Evolutionary conservation across 2,113 vertebrate species (phyloP).

Genomic region (Casuarius casuarius): DNA sequence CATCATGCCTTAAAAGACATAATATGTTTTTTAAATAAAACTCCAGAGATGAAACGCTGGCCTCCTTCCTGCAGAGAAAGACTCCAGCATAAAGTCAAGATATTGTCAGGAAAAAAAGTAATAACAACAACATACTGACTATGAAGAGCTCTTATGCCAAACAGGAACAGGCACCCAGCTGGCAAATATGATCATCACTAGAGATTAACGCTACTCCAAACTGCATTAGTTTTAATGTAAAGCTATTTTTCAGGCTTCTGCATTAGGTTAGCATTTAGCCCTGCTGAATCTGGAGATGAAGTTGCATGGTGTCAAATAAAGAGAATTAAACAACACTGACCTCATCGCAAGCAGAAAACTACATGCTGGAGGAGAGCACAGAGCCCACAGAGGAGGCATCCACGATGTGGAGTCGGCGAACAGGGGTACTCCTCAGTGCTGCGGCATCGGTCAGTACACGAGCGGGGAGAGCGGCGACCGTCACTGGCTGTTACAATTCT

Average conservation of each 20-base stretch:
- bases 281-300: background rate
- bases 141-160: background rate
- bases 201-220: background rate
- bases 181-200: background rate
- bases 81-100: background rate
- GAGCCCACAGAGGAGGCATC: background rate
- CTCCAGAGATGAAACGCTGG: background rate
- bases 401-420: background rate
- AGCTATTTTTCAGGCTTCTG: background rate
- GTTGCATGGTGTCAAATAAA: background rate
- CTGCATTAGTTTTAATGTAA: background rate
- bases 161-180: background rate
- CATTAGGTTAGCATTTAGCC: background rate
- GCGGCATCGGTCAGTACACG: background rate
- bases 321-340: background rate
- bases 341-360: background rate
- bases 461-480: background rate
- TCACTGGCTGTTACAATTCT: background rate
- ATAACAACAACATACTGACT: background rate
- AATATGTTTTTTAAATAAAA: background rate
- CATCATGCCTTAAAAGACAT: background rate
- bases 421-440: background rate
- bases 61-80: background rate
- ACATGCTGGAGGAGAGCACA: background rate
- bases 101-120: background rate